Base-by-base conservation (phyloP, 64 coral and sea anemone species). In the Pocillopora verrucosa region DNA sequence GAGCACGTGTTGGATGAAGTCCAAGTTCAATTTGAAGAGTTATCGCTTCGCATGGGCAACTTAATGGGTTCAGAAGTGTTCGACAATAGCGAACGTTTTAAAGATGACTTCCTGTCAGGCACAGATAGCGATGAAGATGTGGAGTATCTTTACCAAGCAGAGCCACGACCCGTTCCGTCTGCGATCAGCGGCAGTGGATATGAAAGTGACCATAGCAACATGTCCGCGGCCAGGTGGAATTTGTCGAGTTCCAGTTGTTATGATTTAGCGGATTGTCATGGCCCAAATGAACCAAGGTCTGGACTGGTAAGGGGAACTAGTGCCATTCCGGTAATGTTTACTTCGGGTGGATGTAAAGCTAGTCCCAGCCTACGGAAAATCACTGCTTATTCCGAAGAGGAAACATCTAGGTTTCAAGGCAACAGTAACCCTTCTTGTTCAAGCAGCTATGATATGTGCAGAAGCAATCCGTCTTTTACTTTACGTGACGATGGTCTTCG, bases 1-100 rank as follows among this genome's bases (percentile, higher is more conserved):
- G 90, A 92, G n/a, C 85, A 87, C n/a, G 90, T 85, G 58, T 78
- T 80, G 37, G 90, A 92, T 38, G 90, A 80, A 64, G 83, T 92
- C 12, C 75, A 92, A 3, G 61, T 73, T 85, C 90, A 92, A 35
- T 79, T 92, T 51, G 75, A 79, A 16, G 90, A 92, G 38, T 51
- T 92, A 75, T 36, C 77, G 4, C 72, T 77, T 34, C 84, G 80
- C 11, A 74, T 92, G 36, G 83, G 80, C 16, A 87, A 59, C 19
- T 63, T 92, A 10, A 65, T 77, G 41, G 90, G 83, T 22, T 61
- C 59, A 0, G 83, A 77, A 59, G 20, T 25, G 34, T 87, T 13
- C 38, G 57, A 72, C 24, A 7, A 65, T 13, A 3, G n/a, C 16
- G 59, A 25, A 34, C 68, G 36, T 38, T 87, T 51, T 51, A 51